Percentiles rank a stretch among this genome's conserved stretches.
phyloP scores from a whole-genome alignment of 2,113 vertebrate genomes.

The Balaeniceps rex region DNA sequence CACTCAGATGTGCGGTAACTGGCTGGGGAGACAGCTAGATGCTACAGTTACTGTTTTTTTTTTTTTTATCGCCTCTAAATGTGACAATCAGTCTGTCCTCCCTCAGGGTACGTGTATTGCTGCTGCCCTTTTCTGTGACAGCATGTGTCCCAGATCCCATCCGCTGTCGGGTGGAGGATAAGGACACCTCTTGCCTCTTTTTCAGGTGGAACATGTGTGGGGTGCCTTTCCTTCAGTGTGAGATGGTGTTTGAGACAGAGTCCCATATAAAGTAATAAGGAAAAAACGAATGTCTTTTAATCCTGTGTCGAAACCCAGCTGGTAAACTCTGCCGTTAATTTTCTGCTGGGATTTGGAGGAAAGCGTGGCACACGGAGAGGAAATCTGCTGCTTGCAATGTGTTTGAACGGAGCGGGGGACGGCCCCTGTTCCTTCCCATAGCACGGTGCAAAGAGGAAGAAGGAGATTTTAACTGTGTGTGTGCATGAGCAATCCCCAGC shows the following conservation, averaged over 20 bases:
- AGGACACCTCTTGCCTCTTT: neutral
- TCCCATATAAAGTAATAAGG: neutral
- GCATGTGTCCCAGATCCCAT: neutral
- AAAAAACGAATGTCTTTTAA: neutral
- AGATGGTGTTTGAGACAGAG: neutral
- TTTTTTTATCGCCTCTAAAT: neutral
- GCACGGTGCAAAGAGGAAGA: neutral
- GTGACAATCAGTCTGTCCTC: neutral
- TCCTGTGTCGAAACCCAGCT: neutral
- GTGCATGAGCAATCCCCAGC: neutral
- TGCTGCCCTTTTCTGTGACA: neutral
- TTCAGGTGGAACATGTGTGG: neutral
- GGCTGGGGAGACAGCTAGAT: neutral
- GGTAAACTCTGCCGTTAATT: neutral
- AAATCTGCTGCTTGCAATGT: neutral
- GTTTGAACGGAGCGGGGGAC: neutral
- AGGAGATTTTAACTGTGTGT: neutral
- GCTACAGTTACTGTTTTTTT: neutral
- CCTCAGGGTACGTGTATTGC: neutral
- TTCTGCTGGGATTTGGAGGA: neutral
- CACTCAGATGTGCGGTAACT: neutral
- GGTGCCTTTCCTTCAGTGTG: neutral
- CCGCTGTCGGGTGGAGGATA: neutral
- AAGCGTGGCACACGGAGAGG: neutral
- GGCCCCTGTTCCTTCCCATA: neutral